These are phyloP conservation scores for Desmodus rotundus DNA, from an alignment of 2,113 vertebrate genomes.

Conservation along the genomic window DNA sequence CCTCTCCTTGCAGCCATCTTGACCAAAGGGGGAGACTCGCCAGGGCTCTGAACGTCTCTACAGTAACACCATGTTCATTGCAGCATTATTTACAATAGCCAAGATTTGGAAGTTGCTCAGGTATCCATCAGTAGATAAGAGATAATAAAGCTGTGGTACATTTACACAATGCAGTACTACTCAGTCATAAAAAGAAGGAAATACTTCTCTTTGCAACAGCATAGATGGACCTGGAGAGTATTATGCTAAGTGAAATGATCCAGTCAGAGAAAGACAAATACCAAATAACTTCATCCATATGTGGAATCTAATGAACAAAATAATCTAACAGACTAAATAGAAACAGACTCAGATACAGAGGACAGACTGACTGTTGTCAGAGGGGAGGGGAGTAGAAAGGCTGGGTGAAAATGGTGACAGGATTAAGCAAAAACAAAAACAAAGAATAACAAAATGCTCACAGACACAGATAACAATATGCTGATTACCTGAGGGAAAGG, in stretches of 20 bases:
- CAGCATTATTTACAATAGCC: background rate
- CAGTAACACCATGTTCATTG: background rate
- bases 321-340: background rate
- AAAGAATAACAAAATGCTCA: background rate
- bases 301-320: background rate
- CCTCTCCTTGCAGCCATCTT: too few relatives aligned
- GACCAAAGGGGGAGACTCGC: too few relatives aligned
- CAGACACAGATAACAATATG: background rate
- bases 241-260: background rate
- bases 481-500: background rate
- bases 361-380: background rate
- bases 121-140: background rate
- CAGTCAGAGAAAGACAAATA: background rate
- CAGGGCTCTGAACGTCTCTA: too few relatives aligned
- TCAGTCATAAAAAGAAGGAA: background rate
- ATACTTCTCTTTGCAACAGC: background rate
- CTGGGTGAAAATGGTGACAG: background rate
- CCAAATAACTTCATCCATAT: background rate
- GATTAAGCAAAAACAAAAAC: background rate
- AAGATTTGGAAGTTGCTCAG: background rate
- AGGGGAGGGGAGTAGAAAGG: background rate
- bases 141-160: background rate
- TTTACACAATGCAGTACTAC: background rate
- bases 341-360: background rate
- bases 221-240: background rate